phyloP scores from a whole-genome alignment of 2,797 vertebrate genomes.

The Darevskia nairensis region DNA sequence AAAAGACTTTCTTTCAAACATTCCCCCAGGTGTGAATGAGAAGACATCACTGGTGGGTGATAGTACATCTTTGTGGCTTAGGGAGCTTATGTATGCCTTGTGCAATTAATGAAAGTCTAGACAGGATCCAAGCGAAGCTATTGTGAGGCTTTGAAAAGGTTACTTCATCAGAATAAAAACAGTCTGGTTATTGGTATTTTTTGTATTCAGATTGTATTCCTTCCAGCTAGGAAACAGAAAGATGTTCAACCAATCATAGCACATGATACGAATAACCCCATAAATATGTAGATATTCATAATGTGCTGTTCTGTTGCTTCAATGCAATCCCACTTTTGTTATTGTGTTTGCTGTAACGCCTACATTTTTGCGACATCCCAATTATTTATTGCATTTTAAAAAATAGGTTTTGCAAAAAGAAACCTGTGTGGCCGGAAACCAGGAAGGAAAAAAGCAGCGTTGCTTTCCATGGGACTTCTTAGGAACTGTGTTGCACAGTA shows the following conservation, averaged over 20 bases:
- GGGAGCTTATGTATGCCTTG: neutral
- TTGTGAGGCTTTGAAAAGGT: neutral
- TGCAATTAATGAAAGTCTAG: neutral
- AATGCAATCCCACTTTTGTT: neutral
- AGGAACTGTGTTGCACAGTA: neutral
- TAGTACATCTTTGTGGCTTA: neutral
- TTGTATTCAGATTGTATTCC: neutral
- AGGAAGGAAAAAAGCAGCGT: neutral
- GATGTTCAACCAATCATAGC: neutral
- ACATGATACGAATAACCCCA: neutral
- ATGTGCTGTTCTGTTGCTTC: neutral
- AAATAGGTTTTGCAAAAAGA: neutral
- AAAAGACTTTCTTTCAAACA: neutral
- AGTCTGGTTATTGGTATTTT: neutral
- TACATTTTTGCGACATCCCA: neutral
- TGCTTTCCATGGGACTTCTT: neutral
- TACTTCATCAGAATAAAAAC: neutral
- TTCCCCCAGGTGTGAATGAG: neutral
- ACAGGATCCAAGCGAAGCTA: neutral
- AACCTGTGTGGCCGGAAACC: neutral
- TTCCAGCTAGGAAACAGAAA: neutral
- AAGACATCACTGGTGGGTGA: neutral
- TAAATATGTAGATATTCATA: neutral
- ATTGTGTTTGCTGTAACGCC: neutral
- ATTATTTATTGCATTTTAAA: neutral